Evolutionary conservation across 2,888 invertebrate genomes (phyloP).

Genomic region (Cataglyphis livida): DNA sequence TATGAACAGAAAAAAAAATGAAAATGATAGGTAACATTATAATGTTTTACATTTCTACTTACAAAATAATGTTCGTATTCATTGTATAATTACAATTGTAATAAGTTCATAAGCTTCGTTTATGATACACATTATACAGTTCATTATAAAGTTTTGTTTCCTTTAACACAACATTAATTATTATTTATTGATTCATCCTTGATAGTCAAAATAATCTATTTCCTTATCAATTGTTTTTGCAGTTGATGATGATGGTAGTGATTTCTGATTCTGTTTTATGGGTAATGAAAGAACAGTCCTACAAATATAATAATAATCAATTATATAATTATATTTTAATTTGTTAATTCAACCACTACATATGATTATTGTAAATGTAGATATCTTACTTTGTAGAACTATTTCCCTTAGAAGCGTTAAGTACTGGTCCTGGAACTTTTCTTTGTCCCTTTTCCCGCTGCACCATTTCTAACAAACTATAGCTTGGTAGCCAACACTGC

Average conservation of each 20-base stretch:
- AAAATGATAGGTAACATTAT: conserved; percentile 3
- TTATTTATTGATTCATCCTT: conserved; percentile 63
- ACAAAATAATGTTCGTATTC: neutral
- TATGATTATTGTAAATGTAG: neutral
- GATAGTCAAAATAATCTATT: conserved; percentile 84
- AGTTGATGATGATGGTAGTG: conserved; percentile 68
- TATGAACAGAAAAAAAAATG: neutral
- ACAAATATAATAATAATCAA: conserved; percentile 53
- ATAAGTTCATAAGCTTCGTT: conserved; percentile 6
- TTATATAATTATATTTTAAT: conserved; percentile 9
- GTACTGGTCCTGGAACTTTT: conserved; percentile 92
- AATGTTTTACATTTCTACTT: conserved; percentile 16
- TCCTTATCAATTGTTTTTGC: conserved; percentile 79
- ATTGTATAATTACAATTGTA: conserved; percentile 28
- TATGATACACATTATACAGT: conserved; percentile 25
- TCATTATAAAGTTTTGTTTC: neutral
- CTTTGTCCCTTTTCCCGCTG: conserved; percentile 93
- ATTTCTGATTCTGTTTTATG: conserved; percentile 77
- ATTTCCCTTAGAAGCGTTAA: conserved; percentile 80
- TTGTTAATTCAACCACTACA: neutral
- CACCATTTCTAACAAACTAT: conserved; percentile 93
- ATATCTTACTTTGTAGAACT: conserved; percentile 76
- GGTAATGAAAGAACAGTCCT: conserved; percentile 82
- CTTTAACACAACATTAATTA: conserved; percentile 22
- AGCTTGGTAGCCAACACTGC: conserved; percentile 95